Conservation (phyloP, 37 sponge, comb jelly and placozoan genomes). For the Axinella damicornis region DNA sequence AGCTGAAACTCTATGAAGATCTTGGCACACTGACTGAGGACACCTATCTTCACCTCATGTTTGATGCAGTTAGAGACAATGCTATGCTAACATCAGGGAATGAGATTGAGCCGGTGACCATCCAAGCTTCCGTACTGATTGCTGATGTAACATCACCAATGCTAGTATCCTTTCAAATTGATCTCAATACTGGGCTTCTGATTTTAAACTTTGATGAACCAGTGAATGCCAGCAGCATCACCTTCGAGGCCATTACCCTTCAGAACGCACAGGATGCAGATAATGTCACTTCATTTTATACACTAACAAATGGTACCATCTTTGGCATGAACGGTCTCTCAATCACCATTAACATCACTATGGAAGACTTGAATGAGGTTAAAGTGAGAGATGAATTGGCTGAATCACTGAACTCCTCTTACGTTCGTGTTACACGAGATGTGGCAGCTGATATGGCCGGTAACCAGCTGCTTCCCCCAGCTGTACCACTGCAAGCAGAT, state of each 20-base stretch:
- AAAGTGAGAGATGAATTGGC: slow-evolving; percentile 55
- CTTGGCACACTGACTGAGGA: slow-evolving; percentile 48
- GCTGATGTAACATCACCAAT: slow-evolving; percentile 74
- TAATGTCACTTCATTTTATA: slow-evolving; percentile 57
- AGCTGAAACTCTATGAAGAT: slow-evolving; percentile 64
- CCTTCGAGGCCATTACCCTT: slow-evolving; percentile 56
- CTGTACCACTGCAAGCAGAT: slow-evolving; percentile 61
- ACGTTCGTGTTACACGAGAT: slow-evolving; percentile 47
- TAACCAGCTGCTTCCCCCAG: slow-evolving; percentile 49
- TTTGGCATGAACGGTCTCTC: slow-evolving; percentile 58
- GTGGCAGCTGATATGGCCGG: slow-evolving; percentile 78
- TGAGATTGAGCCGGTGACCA: slow-evolving; percentile 1
- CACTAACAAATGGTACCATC: slow-evolving; percentile 69
- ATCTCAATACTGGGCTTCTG: slow-evolving; percentile 69
- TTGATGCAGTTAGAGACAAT: slow-evolving; percentile 56
- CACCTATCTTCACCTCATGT: slow-evolving; percentile 64
- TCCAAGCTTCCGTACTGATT: slow-evolving; percentile 53
- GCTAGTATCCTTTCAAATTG: slow-evolving; percentile 46
- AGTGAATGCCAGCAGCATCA: slow-evolving; percentile 65
- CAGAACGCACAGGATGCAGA: slow-evolving; percentile 35
- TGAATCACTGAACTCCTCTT: slow-evolving; percentile 66
- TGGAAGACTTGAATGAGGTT: slow-evolving; percentile 74
- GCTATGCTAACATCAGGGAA: slow-evolving; percentile 16
- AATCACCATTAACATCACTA: slow-evolving; percentile 63
- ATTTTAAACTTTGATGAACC: slow-evolving; percentile 85